Evolutionary conservation across 2,113 vertebrate species (phyloP).

Genomic region (Caranx melampygus): DNA sequence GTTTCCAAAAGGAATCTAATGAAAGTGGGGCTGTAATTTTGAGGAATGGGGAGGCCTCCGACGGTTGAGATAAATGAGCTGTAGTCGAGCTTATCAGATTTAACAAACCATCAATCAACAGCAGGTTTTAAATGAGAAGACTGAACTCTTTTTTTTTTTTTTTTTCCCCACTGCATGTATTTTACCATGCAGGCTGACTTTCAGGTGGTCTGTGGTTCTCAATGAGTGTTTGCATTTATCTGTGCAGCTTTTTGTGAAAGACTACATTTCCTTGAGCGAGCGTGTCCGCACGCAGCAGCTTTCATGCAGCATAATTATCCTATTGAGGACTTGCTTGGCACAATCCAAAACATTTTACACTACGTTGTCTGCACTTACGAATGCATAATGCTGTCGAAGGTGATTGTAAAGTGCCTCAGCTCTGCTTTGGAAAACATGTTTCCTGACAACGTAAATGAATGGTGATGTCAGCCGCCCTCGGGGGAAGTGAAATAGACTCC

Average conservation of each 20-base stretch:
- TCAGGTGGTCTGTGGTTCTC: conserved; percentile 34
- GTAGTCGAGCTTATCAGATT: conserved; percentile 47
- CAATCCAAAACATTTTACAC: conserved; percentile 34
- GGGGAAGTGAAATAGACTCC: conserved; percentile 48
- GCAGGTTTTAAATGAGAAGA: conserved; percentile 17
- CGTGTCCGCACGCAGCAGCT: not conserved
- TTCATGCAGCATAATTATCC: conserved; percentile 34
- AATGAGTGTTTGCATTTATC: conserved; percentile 7
- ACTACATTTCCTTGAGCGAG: conserved; percentile 9
- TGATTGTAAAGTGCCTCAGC: conserved; percentile 38
- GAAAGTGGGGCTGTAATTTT: conserved; percentile 45
- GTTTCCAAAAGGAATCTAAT: conserved; percentile 54
- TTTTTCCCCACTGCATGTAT: conserved; percentile 17
- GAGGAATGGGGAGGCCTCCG: conserved; percentile 46
- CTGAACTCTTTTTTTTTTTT: conserved; percentile 17
- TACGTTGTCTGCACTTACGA: conserved; percentile 14
- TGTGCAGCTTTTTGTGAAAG: conserved; percentile 22
- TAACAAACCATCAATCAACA: conserved; percentile 53
- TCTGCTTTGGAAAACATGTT: conserved; percentile 45
- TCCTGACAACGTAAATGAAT: conserved; percentile 49
- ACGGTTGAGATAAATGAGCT: conserved; percentile 61
- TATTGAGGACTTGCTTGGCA: conserved; percentile 24
- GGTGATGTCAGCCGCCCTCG: conserved; percentile 22
- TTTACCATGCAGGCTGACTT: conserved; percentile 17
- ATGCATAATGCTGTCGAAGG: conserved; percentile 40